A percentile compares a stretch with the other conserved stretches of the same genome.
Conservation (phyloP, 2,888 invertebrate genomes). For the Melikaiella ostensackeni region DNA sequence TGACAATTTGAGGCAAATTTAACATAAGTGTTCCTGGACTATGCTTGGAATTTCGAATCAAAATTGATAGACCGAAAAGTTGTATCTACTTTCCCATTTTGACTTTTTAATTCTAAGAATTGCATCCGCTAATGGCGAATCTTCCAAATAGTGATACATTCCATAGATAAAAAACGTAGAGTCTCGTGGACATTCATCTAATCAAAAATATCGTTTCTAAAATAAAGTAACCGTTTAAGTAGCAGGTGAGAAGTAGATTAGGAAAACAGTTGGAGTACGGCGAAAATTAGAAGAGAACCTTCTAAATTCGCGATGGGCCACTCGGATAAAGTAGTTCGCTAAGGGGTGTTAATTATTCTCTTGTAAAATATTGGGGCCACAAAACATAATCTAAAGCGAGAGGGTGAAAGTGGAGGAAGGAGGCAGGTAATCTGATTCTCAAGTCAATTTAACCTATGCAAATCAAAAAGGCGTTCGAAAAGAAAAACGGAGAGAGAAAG, state of each 20-base stretch:
- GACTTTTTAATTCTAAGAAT: constrained; percentile 15
- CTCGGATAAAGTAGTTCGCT: constrained; percentile 42
- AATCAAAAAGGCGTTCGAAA: constrained; percentile 54
- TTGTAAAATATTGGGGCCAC: constrained; percentile 74
- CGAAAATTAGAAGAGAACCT: constrained; percentile 43
- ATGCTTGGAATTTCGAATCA: no score
- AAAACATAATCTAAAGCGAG: constrained; percentile 71
- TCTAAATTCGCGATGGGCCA: constrained; percentile 49
- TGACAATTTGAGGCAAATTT: no score
- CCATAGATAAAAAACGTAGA: constrained; percentile 67
- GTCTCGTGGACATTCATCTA: constrained; percentile 59
- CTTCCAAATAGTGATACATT: constrained; percentile 75
- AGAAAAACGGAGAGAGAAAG: constrained; percentile 45
- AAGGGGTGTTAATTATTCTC: constrained; percentile 31
- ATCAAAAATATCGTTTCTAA: constrained; percentile 65
- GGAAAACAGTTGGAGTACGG: constrained; percentile 40
- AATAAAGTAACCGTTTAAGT: constrained; percentile 43
- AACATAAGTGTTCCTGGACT: no score
- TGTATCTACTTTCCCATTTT: no score
- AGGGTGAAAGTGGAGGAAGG: constrained; percentile 51
- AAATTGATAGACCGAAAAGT: no score
- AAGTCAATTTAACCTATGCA: constrained; percentile 55
- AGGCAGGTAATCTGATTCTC: constrained; percentile 68
- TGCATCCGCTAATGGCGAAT: constrained; percentile 63
- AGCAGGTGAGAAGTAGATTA: constrained; percentile 25